phyloP scores from a whole-genome alignment of 2,888 invertebrate genomes.

The Tetanocera ferruginea region DNA sequence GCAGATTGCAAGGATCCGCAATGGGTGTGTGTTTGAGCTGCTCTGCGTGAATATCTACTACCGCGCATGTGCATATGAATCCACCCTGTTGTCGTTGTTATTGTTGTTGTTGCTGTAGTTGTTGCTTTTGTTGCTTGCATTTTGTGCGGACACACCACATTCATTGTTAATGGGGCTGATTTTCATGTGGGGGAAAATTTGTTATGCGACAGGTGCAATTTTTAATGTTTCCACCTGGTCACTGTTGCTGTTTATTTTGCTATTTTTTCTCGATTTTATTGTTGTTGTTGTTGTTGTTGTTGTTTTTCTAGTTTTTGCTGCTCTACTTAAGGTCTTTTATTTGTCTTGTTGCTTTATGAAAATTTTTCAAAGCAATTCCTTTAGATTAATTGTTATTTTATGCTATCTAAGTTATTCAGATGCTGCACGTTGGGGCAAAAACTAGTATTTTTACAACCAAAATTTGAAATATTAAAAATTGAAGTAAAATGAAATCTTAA shows the following conservation, averaged over 20 bases:
- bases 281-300: not conserved
- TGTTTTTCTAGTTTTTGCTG: not conserved
- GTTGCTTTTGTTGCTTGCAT: not conserved
- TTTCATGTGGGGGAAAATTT: constrained; percentile 38
- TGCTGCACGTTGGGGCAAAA: too few species aligned
- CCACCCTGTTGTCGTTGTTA: constrained; percentile 1
- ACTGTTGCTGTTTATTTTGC: not conserved
- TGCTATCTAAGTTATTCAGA: too few species aligned
- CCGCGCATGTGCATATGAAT: not conserved
- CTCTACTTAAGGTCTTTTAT: too few species aligned
- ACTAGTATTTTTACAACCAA: too few species aligned
- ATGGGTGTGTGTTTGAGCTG: not conserved
- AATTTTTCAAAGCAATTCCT: too few species aligned
- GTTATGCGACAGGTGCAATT: constrained; percentile 37
- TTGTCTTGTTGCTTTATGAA: too few species aligned
- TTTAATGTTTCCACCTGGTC: constrained; percentile 37
- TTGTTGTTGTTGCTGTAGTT: not conserved
- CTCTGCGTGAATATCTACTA: not conserved
- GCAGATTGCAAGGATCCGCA: not conserved
- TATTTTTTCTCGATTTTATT: not conserved
- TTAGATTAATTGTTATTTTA: too few species aligned
- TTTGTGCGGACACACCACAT: not conserved
- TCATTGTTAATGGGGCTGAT: constrained; percentile 36
- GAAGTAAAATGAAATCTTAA: too few species aligned
- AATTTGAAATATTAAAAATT: too few species aligned